phyloP scores from a whole-genome alignment of 1,140 invertebrate genomes.

The Xylocopa sonorina region DNA sequence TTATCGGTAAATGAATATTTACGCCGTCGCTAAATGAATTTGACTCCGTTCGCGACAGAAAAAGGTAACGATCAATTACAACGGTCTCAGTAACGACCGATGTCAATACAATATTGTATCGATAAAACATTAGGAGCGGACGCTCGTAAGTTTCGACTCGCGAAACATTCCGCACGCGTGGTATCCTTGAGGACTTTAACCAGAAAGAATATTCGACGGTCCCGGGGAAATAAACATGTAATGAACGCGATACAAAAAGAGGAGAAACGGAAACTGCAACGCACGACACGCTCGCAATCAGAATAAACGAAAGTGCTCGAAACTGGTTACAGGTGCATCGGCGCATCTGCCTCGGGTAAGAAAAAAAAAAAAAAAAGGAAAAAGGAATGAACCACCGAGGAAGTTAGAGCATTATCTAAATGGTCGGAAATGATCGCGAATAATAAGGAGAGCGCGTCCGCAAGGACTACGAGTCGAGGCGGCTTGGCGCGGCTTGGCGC shows the following conservation, averaged over 20 bases:
- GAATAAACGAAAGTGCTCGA: constrained; percentile 11
- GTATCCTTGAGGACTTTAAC: background rate
- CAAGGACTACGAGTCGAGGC: constrained; percentile 24
- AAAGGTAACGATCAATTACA: too few relatives aligned
- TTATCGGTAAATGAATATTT: too few relatives aligned
- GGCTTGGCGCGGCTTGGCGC: too few relatives aligned
- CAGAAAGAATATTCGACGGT: background rate
- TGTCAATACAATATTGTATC: too few relatives aligned
- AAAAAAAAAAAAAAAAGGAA: too few relatives aligned
- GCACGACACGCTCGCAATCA: background rate
- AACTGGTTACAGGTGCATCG: constrained; percentile 11
- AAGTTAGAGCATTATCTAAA: background rate
- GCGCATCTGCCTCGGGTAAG: constrained; percentile 13
- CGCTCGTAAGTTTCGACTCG: too few relatives aligned
- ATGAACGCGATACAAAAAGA: background rate
- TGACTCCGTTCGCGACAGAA: too few relatives aligned
- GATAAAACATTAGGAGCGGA: too few relatives aligned
- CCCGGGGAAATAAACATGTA: background rate
- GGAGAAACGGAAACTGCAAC: background rate
- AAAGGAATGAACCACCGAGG: background rate
- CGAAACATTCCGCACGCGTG: background rate
- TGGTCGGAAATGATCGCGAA: background rate
- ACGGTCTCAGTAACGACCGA: too few relatives aligned
- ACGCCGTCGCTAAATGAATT: too few relatives aligned
- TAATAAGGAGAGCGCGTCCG: too few relatives aligned